Percentiles rank a stretch among this genome's conserved stretches.
phyloP scores from a whole-genome alignment of 2,888 invertebrate genomes.

The Lasioglossum zephyrum region DNA sequence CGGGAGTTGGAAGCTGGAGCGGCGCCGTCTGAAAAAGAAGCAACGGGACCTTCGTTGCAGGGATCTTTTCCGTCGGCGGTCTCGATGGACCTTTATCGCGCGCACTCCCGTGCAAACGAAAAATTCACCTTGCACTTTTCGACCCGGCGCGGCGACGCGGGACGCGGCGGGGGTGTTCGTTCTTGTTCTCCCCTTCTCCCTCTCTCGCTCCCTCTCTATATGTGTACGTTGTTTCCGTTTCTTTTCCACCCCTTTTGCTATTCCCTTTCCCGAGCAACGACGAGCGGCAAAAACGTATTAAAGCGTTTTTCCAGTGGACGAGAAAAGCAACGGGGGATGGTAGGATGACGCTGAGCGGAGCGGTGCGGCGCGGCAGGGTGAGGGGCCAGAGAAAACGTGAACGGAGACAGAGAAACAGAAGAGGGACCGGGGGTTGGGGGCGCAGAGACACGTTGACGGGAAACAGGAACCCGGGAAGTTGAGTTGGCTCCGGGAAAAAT shows the following conservation, averaged over 20 bases:
- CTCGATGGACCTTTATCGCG: conserved; percentile 64
- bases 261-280: conserved; percentile 50
- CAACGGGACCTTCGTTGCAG: conserved; percentile 21
- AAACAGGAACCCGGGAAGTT: conserved; percentile 56
- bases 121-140: conserved; percentile 66
- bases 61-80: conserved; percentile 27
- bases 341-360: not conserved
- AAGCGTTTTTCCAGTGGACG: conserved; percentile 68
- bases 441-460: conserved; percentile 55
- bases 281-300: conserved; percentile 71
- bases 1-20: not conserved
- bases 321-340: conserved; percentile 46
- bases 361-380: not conserved
- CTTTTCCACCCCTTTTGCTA: conserved; percentile 10
- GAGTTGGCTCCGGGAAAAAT: conserved; percentile 74
- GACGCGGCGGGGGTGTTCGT: conserved; percentile 36
- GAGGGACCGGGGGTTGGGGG: conserved; percentile 43
- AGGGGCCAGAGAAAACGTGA: conserved; percentile 24
- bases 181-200: conserved; percentile 24
- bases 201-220: not conserved
- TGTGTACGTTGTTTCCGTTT: not conserved
- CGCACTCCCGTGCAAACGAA: conserved; percentile 47
- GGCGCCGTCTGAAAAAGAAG: conserved; percentile 8
- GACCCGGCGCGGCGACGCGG: conserved; percentile 32
- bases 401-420: conserved; percentile 55